Percentiles rank a stretch among this genome's conserved stretches.
These are phyloP conservation scores for Chrysocyon brachyurus DNA, from an alignment of 2,797 vertebrate species.

Conservation along the genomic window DNA sequence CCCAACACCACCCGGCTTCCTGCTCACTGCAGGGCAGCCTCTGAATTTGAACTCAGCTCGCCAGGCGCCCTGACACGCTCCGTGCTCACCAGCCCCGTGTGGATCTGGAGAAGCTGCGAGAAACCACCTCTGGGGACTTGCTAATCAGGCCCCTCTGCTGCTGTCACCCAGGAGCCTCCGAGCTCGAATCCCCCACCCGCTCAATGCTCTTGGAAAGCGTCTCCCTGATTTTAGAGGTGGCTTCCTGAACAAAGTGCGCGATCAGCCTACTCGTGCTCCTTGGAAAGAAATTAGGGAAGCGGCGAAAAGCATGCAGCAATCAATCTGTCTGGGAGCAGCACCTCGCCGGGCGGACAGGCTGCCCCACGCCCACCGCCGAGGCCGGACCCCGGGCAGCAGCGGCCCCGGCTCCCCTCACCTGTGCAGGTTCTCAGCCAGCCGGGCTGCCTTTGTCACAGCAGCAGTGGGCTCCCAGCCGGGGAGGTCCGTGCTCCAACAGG, in stretches of 20 bases:
- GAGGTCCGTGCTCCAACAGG: background rate
- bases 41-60: background rate
- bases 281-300: constrained; percentile 19
- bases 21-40: background rate
- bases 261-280: background rate
- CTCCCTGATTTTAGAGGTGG: background rate
- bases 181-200: background rate
- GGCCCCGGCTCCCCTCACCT: constrained; percentile 5
- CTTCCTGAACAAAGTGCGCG: background rate
- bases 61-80: rapidly evolving
- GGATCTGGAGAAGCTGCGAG: rapidly evolving
- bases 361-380: background rate
- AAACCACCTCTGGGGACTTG: background rate
- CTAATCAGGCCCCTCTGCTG: background rate
- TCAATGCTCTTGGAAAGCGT: background rate
- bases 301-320: background rate
- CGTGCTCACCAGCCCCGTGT: rapidly evolving
- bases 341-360: background rate
- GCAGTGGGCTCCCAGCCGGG: background rate
- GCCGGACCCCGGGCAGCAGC: background rate
- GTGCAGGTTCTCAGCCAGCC: background rate
- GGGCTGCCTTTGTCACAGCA: constrained; percentile 15
- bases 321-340: background rate
- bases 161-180: background rate
- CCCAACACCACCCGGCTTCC: background rate